These are phyloP conservation scores for Macrostomum lignano DNA, from an alignment of 1,140 invertebrate genomes.

Conservation along the genomic window DNA sequence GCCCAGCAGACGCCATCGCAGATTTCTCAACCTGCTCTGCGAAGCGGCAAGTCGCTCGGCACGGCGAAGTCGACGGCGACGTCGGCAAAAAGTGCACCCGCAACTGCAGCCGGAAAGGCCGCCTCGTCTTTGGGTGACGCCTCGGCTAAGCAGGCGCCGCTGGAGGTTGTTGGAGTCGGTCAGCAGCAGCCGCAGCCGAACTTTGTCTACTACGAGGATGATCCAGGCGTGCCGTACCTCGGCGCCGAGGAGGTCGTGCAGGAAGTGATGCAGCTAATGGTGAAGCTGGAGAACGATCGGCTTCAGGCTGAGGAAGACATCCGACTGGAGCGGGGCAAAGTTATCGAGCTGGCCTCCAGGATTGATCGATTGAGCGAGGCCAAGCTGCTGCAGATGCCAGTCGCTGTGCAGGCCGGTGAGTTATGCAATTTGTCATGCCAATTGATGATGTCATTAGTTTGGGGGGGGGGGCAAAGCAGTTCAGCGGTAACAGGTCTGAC, in stretches of 20 bases:
- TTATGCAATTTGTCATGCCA: too few species aligned
- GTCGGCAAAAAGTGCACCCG: neutral
- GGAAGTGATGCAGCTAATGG: slow-evolving; percentile 17
- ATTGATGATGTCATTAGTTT: too few species aligned
- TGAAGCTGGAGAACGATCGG: slow-evolving; percentile 17
- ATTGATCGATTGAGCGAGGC: slow-evolving; percentile 14
- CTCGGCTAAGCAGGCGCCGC: slow-evolving; percentile 9
- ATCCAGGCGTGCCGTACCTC: slow-evolving; percentile 13
- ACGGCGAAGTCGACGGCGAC: slow-evolving; percentile 3
- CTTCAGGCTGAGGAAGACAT: slow-evolving; percentile 12
- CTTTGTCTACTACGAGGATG: neutral
- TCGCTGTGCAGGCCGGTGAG: slow-evolving; percentile 18
- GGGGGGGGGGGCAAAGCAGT: too few species aligned
- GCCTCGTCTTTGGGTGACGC: slow-evolving; percentile 6
- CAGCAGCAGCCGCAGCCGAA: neutral
- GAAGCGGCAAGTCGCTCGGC: slow-evolving; percentile 3
- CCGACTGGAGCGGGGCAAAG: slow-evolving; percentile 12
- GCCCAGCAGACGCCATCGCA: neutral
- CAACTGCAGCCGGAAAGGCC: slow-evolving; percentile 8
- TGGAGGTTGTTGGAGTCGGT: neutral
- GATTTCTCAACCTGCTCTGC: slow-evolving; percentile 6
- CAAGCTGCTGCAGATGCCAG: slow-evolving; percentile 15
- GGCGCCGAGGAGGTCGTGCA: slow-evolving; percentile 20
- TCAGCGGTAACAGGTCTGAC: too few species aligned
- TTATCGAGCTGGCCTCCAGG: slow-evolving; percentile 12